Evolutionary conservation across 2,113 vertebrate species (phyloP).

Genomic region (Daboia siamensis): DNA sequence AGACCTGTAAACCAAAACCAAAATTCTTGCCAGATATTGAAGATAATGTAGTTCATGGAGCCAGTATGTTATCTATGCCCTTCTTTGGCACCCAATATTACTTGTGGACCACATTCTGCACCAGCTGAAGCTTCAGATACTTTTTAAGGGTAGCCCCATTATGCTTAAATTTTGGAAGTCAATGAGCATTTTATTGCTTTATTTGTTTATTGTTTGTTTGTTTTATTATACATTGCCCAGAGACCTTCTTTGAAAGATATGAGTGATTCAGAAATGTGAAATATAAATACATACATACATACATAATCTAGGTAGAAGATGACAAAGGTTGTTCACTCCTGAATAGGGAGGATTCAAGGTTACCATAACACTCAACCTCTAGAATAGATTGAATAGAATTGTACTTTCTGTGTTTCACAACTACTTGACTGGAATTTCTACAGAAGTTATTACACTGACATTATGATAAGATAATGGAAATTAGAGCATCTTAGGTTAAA

Average conservation of each 20-base stretch:
- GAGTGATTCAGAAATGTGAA: background rate
- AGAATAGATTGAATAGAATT: background rate
- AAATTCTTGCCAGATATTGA: background rate
- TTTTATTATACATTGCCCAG: background rate
- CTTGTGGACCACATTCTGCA: background rate
- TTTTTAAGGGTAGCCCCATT: background rate
- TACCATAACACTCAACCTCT: background rate
- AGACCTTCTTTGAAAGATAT: background rate
- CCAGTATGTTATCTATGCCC: background rate
- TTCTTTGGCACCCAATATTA: background rate
- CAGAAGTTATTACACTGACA: background rate
- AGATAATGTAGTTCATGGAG: background rate
- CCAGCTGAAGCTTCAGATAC: background rate
- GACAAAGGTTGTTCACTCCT: background rate
- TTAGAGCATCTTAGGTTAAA: background rate
- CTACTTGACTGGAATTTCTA: background rate
- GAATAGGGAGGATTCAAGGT: background rate
- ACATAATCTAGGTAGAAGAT: background rate
- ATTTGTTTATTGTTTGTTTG: background rate
- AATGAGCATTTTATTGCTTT: background rate
- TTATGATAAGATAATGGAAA: background rate
- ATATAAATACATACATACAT: too few relatives aligned
- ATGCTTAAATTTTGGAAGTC: background rate
- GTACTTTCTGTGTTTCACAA: background rate
- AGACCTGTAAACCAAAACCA: background rate